Base-by-base conservation (phyloP, 1,140 invertebrate genomes). In the Cotesia vestalis region DNA sequence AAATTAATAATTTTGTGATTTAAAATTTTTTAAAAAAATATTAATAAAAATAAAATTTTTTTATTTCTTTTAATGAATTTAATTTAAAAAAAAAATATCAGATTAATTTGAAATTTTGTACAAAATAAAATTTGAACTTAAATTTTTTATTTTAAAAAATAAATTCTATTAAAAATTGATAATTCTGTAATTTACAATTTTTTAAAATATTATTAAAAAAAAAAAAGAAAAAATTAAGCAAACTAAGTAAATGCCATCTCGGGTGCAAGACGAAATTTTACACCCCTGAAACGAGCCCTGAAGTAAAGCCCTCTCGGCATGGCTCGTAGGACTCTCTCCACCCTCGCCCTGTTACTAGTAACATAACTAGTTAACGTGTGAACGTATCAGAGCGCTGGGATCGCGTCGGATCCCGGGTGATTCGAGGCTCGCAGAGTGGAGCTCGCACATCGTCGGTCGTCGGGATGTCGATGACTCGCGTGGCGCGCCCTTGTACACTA, bases 391-490 rank as follows among this genome's bases (percentile, higher is more conserved):
- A 80, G 82, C 81, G 83, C 81, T 79, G 79, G 78, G 75, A 78
- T 82, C 79, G 83, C 78, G 75, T 11, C 40, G 40, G 81, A 82
- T 83, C 84, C 85, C 84, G 85, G 85, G 84, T 81, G 82, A 85
- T 84, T 82, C 81, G 80, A 80, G 83, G 80, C 81, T 83, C 78
- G 80, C 78, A 64, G 57, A 27, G 27, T 27, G 27, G 74, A 46
- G 40, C 40, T 46, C 40, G 11, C 27, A 27, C 27, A 27, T 27
- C 27, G 27, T 27, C 27, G 27, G 27, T 27, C 78, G 60, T 77
- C 79, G 80, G 81, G 80, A 85, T 83, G 83, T 84, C 83, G 81
- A 82, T 82, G 84, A 78, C 76, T 78, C 75, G 77, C 76, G 79
- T 78, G 76, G 76, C 75, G 81, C 82, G 75, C 79, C 82, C 81